Percentiles rank a stretch among this genome's conserved stretches.
Evolutionary conservation across 2,797 vertebrate species (phyloP).

Genomic region (Pantherophis vulpinus): DNA sequence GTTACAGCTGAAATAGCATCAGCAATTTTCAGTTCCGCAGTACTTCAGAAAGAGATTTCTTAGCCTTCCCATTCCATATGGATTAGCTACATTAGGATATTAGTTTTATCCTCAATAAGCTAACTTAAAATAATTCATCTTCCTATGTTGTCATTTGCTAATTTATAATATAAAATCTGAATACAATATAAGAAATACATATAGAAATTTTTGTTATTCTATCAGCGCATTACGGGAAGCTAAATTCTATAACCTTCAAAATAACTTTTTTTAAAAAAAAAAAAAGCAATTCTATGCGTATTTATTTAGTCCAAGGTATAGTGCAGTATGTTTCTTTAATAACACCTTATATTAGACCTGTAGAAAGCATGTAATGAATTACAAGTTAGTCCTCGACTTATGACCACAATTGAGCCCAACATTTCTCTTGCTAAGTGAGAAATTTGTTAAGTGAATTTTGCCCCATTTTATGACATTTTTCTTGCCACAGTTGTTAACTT

Average conservation of each 20-base stretch:
- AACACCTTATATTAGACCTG: neutral
- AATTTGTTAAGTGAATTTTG: neutral
- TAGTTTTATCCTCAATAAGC: neutral
- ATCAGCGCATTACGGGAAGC: neutral
- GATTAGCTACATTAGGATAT: neutral
- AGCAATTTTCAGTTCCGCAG: conserved; percentile 9
- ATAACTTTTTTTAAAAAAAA: neutral
- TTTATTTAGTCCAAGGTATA: neutral
- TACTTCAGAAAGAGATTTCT: conserved; percentile 19
- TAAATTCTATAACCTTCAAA: neutral
- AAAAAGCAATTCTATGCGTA: neutral
- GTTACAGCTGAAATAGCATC: conserved; percentile 29
- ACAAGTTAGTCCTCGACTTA: neutral
- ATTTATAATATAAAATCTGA: neutral
- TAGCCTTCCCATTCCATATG: neutral
- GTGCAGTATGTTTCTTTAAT: neutral
- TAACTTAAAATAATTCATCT: neutral
- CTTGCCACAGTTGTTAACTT: neutral
- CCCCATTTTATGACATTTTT: neutral
- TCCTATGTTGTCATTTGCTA: neutral
- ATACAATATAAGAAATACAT: neutral
- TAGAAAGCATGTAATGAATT: neutral
- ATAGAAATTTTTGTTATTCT: neutral
- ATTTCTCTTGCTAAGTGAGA: neutral
- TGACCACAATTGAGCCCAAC: neutral